phyloP scores from a whole-genome alignment of 2,888 invertebrate genomes.

The Eristalinus aeneus region DNA sequence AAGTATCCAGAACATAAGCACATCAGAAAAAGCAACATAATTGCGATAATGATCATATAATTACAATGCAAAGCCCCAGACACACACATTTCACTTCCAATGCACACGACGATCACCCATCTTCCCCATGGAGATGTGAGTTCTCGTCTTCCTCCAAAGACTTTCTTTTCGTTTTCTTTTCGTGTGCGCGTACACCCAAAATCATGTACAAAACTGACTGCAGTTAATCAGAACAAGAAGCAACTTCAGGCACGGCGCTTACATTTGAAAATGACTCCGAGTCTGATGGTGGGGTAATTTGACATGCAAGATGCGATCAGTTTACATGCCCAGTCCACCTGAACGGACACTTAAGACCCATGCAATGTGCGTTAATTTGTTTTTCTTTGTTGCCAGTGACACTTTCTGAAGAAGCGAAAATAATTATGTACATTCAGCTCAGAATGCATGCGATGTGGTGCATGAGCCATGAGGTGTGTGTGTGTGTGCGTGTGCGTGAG shows the following conservation, averaged over 20 bases:
- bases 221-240: slow-evolving; percentile 50
- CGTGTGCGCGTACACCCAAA: neutral
- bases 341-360: slow-evolving; percentile 15
- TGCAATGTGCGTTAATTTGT: slow-evolving; percentile 53
- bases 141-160: neutral
- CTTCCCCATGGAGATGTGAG: slow-evolving; percentile 1
- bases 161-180: slow-evolving; percentile 14
- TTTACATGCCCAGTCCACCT: slow-evolving; percentile 18
- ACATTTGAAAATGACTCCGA: slow-evolving; percentile 30
- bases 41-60: slow-evolving; percentile 51
- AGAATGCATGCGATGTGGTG: neutral
- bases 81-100: neutral
- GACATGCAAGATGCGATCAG: slow-evolving; percentile 59
- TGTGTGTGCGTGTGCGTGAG: slow-evolving; percentile 7
- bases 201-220: slow-evolving; percentile 2
- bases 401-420: slow-evolving; percentile 30
- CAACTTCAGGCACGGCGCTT: neutral
- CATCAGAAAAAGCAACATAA: slow-evolving; percentile 7
- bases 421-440: slow-evolving; percentile 14
- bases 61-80: neutral
- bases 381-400: slow-evolving; percentile 42
- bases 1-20: neutral
- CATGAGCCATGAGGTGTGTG: neutral
- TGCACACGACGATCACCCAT: slow-evolving; percentile 9
- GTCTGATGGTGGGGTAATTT: slow-evolving; percentile 35